Evolutionary conservation across 2,888 invertebrate genomes (phyloP), one percentile per base, ranked within the genome.

Genomic region (Meiosimyza platycephala): DNA sequence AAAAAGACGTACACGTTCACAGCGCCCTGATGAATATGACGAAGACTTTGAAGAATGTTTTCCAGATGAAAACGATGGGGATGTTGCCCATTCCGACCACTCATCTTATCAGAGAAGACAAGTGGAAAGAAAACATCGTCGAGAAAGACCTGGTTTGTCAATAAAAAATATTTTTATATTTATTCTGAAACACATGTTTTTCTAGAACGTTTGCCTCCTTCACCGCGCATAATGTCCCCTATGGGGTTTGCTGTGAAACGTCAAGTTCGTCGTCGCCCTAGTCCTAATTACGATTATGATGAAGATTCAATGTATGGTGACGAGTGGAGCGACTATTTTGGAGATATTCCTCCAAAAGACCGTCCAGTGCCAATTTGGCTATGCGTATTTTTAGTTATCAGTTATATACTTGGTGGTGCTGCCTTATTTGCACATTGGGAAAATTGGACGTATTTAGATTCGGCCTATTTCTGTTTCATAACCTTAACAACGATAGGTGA

Each of bases 391-490:
- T 89, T 96, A 62, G 96, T 96, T 33, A 92, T 96, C 33, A 93
- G 95, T 74, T 97, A 97, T 88, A 96, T 97, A 79, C 90, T 96
- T 71, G 95, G 93, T 0, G 96, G 97, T 15, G 96, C 96, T 2
- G 94, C 92, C 81, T 90, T 97, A 12, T 97, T 97, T 88, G 90
- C 91, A 79, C 90, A 90, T 63, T 96, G 95, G 95, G 96, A 97
- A 87, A 88, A 90, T 22, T 97, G 97, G 97, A 90, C 90, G 0
- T 94, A 94, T 82, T 89, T 96, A 74, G 95, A 97, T 85, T 93
- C 95, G 0, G 95, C 95, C 2, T 97, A 97, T 87, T 97, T 97
- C 88, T 97, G 96, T 87, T 97, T 97, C 88, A 95, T 97, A 80
- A 96, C 96, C 0, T 89, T 97, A 77, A 96, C 96, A 28, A 97